phyloP scores from a whole-genome alignment of 2,888 invertebrate genomes.

The Gastrophysa polygoni region DNA sequence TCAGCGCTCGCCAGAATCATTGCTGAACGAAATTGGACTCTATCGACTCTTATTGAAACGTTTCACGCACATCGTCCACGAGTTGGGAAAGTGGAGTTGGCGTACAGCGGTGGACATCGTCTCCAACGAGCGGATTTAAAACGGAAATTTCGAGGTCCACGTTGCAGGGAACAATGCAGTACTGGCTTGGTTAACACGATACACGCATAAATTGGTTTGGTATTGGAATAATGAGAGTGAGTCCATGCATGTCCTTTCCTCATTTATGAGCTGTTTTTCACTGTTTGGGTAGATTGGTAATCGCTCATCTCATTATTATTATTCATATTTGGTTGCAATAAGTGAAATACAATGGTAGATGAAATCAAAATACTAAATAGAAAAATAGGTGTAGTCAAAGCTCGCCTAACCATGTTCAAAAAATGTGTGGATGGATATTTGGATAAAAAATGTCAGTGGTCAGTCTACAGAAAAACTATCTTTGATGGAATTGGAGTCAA shows the following conservation, averaged over 20 bases:
- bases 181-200: neutral
- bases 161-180: neutral
- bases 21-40: no score
- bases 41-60: no score
- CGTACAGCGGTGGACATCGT: neutral
- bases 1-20: no score
- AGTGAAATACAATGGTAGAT: constrained; percentile 4
- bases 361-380: constrained; percentile 8
- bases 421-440: constrained; percentile 13
- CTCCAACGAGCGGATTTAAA: neutral
- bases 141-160: neutral
- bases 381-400: constrained; percentile 12
- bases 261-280: neutral
- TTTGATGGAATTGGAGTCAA: constrained; percentile 14
- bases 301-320: neutral
- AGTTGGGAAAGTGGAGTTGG: neutral
- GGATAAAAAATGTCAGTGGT: neutral
- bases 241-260: neutral
- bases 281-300: neutral
- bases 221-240: neutral
- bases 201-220: neutral
- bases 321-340: neutral
- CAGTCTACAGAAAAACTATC: constrained; percentile 4
- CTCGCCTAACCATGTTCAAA: constrained; percentile 11
- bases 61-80: neutral